Base-by-base conservation (phyloP, 2,888 invertebrate genomes). In the Altica lythri region DNA sequence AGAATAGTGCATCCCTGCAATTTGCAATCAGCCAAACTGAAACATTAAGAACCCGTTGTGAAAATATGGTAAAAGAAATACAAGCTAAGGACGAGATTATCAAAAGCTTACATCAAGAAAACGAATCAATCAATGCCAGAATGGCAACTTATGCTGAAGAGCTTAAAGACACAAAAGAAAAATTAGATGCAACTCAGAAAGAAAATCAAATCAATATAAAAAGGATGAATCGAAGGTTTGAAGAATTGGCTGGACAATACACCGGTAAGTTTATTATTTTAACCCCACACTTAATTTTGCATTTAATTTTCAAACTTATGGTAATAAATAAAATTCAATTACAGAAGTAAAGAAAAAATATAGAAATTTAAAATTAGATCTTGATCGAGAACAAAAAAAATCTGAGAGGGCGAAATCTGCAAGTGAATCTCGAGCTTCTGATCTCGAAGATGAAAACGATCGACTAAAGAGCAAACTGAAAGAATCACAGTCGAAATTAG, bases 391-490 rank as follows among this genome's bases (percentile, higher is more conserved):
- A 38, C 61, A 59, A 9, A 64, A 67, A 40, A 59, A 62, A 25
- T 49, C 56, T 9, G 66, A 68, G 29, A 57, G 56, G 16, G 12
- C 60, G 12, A 66, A 66, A 46, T 73, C 75, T 57, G 68, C 76
- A 8, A 71, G 76, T 47, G 79, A 80, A 61, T 75, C 75, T 29
- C 76, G 76, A 45, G 72, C 78, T 13, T 70, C 73, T 9, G 79
- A 79, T 55, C 65, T 80, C 45, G 79, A 79, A 62, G 76, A 73
- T 51, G 78, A 78, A 62, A 67, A 71, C 40, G 72, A 72, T 10
- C 68, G 65, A 55, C 65, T 68, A 27, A 71, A 67, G 48, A 44
- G 56, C 56, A 64, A 72, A 57, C 64, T 72, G 10, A 60, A 63
- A 37, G 73, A 73, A 13, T 63, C 73, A 19, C 74, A 76, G 58